These are phyloP conservation scores for Bibio marci DNA, from an alignment of 2,888 invertebrate species.

Conservation along the genomic window DNA sequence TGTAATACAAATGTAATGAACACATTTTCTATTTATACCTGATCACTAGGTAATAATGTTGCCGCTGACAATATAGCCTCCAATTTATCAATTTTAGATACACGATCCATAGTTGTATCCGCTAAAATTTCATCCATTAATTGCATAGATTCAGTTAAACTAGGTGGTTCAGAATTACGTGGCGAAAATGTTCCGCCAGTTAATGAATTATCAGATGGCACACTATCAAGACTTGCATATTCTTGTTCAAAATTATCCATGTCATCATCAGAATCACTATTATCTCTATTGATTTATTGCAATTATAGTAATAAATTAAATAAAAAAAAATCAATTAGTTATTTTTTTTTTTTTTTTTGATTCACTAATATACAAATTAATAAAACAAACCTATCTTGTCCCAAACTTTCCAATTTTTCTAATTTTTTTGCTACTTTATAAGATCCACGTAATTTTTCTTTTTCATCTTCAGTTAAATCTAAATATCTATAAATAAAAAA, in stretches of 20 bases:
- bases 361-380: neutral
- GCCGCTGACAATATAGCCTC: conserved; percentile 73
- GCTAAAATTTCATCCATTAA: conserved; percentile 72
- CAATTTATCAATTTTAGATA: conserved; percentile 71
- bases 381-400: conserved; percentile 41
- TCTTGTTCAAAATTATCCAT: conserved; percentile 48
- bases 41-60: conserved; percentile 47
- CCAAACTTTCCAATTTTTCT: conserved; percentile 70
- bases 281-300: conserved; percentile 31
- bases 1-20: no score
- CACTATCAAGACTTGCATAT: conserved; percentile 66
- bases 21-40: no score
- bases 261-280: conserved; percentile 56
- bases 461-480: conserved; percentile 81
- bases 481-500: conserved; percentile 44
- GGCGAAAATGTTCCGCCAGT: conserved; percentile 50
- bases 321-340: neutral
- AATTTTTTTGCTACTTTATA: conserved; percentile 85
- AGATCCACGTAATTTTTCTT: conserved; percentile 76
- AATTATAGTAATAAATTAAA: neutral
- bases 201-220: conserved; percentile 52
- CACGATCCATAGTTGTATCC: conserved; percentile 64
- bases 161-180: conserved; percentile 59
- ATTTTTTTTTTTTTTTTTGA: neutral
- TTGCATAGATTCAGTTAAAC: conserved; percentile 77